A percentile compares a stretch with the other conserved stretches of the same genome.
These are phyloP conservation scores for Tillus elongatus DNA, from an alignment of 2,888 invertebrate species.

Conservation along the genomic window DNA sequence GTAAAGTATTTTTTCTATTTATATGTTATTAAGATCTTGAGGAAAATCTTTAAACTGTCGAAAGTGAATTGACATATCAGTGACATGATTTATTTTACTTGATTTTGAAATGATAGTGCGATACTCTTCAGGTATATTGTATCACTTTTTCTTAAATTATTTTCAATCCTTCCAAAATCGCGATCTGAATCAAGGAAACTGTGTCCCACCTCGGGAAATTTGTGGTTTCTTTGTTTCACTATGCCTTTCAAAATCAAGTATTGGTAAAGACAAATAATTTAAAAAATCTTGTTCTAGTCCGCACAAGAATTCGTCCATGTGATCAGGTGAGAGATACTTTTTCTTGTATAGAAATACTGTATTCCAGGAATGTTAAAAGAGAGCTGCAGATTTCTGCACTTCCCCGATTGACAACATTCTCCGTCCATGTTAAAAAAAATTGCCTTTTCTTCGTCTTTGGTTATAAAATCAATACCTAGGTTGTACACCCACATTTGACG, in stretches of 20 bases:
- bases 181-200: constrained; percentile 28
- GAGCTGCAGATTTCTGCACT: too few species aligned
- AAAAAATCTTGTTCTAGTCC: constrained; percentile 25
- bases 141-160: constrained; percentile 25
- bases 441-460: too few species aligned
- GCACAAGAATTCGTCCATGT: constrained; percentile 26
- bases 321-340: too few species aligned
- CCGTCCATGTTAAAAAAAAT: too few species aligned
- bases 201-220: constrained; percentile 30
- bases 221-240: constrained; percentile 27
- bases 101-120: constrained; percentile 4
- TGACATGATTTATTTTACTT: constrained; percentile 17
- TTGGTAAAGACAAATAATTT: constrained; percentile 22
- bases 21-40: constrained; percentile 14
- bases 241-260: constrained; percentile 22
- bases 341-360: too few species aligned
- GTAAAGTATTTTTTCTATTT: constrained; percentile 20
- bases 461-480: too few species aligned
- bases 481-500: too few species aligned
- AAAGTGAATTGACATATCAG: constrained; percentile 20
- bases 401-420: too few species aligned
- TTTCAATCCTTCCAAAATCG: constrained; percentile 30
- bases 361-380: too few species aligned
- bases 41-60: constrained; percentile 16
- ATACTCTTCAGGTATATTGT: constrained; percentile 1